Conservation (phyloP, 2,888 invertebrate species). For the Rhamnusium bicolor region DNA sequence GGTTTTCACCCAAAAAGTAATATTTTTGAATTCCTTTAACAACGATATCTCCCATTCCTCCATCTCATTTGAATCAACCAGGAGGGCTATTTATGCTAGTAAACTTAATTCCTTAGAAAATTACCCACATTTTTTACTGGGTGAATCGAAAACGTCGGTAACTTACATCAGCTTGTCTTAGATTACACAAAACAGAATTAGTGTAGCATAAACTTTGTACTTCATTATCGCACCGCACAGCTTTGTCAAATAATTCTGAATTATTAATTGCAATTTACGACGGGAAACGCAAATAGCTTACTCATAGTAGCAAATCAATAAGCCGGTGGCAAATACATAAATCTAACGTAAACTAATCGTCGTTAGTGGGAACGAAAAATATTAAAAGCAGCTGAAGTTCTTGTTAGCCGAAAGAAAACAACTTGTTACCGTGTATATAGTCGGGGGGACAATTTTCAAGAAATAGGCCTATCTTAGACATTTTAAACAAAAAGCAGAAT, state of each 20-base stretch:
- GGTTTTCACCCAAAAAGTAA: too few relatives aligned
- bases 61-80: too few relatives aligned
- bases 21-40: too few relatives aligned
- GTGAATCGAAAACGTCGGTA: not conserved
- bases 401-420: not conserved
- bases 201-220: not conserved
- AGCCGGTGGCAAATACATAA: conserved; percentile 17
- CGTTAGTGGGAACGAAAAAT: not conserved
- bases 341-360: conserved; percentile 5
- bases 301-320: conserved; percentile 16
- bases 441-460: not conserved
- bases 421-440: not conserved
- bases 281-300: not conserved
- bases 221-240: not conserved
- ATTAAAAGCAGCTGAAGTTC: not conserved
- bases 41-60: too few relatives aligned
- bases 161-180: not conserved
- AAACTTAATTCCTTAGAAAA: too few relatives aligned
- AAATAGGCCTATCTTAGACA: not conserved
- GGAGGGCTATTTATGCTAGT: too few relatives aligned
- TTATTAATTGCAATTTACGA: conserved; percentile 16
- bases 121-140: not conserved
- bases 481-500: too few relatives aligned
- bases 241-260: conserved; percentile 11
- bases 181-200: not conserved